A percentile compares a stretch with the other conserved stretches of the same genome.
Evolutionary conservation across 2,888 invertebrate species (phyloP).

Genomic region (Clostera curtula): DNA sequence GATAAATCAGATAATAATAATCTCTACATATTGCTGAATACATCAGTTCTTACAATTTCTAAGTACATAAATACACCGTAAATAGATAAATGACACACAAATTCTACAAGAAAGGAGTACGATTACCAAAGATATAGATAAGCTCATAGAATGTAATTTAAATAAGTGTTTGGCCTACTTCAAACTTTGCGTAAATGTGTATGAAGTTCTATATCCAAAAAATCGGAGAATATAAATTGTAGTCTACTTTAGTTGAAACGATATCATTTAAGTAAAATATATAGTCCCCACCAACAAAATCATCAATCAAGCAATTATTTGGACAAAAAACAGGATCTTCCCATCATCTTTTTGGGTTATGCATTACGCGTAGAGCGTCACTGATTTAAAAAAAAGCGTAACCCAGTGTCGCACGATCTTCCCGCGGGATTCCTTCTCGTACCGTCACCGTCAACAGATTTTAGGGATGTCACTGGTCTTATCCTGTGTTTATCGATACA

Average conservation of each 20-base stretch:
- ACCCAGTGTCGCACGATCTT: constrained; percentile 42
- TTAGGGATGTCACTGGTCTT: too few species aligned
- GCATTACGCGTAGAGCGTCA: constrained; percentile 20
- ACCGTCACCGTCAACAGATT: constrained; percentile 36
- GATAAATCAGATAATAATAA: background rate
- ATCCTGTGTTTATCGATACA: too few species aligned
- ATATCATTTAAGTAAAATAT: background rate
- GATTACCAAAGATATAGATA: too few species aligned
- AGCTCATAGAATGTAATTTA: too few species aligned
- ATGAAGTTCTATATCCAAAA: too few species aligned
- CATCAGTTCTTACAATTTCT: constrained; percentile 9
- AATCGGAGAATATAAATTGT: too few species aligned
- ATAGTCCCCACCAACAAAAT: constrained; percentile 6
- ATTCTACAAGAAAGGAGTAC: too few species aligned
- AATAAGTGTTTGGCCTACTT: too few species aligned
- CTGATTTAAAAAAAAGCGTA: constrained; percentile 25
- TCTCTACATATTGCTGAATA: background rate
- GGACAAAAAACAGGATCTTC: constrained; percentile 7
- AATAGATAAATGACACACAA: too few species aligned
- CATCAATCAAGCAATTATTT: constrained; percentile 21
- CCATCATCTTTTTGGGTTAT: constrained; percentile 17
- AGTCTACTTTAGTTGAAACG: too few species aligned
- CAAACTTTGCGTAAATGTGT: too few species aligned
- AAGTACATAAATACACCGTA: too few species aligned
- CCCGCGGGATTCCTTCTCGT: constrained; percentile 68